phyloP scores from a whole-genome alignment of 2,797 vertebrate species.

The Neosilurus mollespiculum region DNA sequence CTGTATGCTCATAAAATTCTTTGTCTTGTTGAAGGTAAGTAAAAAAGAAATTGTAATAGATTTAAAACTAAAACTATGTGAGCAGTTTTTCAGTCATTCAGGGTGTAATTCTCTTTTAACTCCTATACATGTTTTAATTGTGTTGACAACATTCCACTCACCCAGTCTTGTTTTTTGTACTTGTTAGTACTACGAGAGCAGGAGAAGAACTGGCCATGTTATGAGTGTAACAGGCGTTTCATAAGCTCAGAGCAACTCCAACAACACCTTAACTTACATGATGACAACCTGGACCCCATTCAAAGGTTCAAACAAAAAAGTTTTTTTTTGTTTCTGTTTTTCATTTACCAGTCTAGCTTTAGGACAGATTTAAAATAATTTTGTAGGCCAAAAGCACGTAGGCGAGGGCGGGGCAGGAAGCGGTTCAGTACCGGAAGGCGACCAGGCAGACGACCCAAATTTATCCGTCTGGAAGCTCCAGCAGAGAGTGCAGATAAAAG shows the following conservation, averaged over 20 bases:
- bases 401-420: slow-evolving; percentile 87
- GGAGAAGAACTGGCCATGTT: slow-evolving; percentile 98
- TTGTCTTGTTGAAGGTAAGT: too few relatives aligned
- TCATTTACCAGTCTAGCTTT: neutral
- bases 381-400: slow-evolving; percentile 85
- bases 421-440: slow-evolving; percentile 88
- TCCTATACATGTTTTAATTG: neutral
- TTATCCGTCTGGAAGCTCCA: slow-evolving; percentile 83
- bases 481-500: slow-evolving; percentile 81
- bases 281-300: slow-evolving; percentile 90
- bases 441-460: slow-evolving; percentile 90
- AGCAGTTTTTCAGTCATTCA: neutral
- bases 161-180: neutral
- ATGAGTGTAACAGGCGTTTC: slow-evolving; percentile 94
- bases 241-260: slow-evolving; percentile 96
- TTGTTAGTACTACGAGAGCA: slow-evolving; percentile 88
- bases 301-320: slow-evolving; percentile 75
- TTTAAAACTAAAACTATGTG: too few relatives aligned
- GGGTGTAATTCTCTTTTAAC: neutral
- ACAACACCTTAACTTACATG: slow-evolving; percentile 96
- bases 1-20: too few relatives aligned
- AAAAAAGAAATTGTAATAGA: too few relatives aligned
- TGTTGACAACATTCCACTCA: neutral
- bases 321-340: neutral
- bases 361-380: neutral